A percentile compares a stretch with the other conserved stretches of the same genome.
Evolutionary conservation across 2,888 invertebrate genomes (phyloP).

Genomic region (Drosophila kanekoi): DNA sequence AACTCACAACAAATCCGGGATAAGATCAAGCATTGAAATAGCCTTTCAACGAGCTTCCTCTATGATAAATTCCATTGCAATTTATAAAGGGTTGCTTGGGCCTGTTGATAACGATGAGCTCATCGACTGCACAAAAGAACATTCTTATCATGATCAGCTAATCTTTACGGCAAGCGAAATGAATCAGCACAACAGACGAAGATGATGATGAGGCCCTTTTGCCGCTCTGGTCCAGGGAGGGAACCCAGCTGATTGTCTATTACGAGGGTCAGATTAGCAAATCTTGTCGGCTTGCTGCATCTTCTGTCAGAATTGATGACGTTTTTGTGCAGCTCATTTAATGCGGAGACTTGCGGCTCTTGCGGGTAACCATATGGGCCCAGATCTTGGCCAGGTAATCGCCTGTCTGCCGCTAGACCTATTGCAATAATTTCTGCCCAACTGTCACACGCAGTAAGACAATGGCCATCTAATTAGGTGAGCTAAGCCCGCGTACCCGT

Average conservation of each 20-base stretch:
- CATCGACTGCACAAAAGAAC: conserved; percentile 67
- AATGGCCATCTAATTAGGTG: conserved; percentile 70
- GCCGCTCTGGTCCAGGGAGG: conserved; percentile 1
- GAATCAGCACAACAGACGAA: conserved; percentile 61
- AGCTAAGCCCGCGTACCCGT: conserved; percentile 23
- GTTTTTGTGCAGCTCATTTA: conserved; percentile 43
- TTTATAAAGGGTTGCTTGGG: conserved; percentile 61
- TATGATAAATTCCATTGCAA: conserved; percentile 62
- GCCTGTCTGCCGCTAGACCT: conserved; percentile 22
- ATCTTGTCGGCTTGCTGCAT: conserved; percentile 35
- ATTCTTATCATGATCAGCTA: conserved; percentile 70
- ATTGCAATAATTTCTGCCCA: conserved; percentile 57
- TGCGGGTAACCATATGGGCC: conserved; percentile 61
- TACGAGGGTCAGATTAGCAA: conserved; percentile 51
- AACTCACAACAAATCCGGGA: conserved; percentile 63
- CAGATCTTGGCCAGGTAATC: conserved; percentile 28
- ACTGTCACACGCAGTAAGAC: conserved; percentile 65
- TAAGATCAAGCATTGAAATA: conserved; percentile 63
- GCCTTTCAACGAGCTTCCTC: conserved; percentile 64
- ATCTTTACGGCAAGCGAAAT: conserved; percentile 61
- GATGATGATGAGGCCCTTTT: conserved; percentile 11
- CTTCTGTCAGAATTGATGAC: conserved; percentile 58
- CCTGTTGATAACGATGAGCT: conserved; percentile 63
- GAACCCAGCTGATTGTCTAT: conserved; percentile 40
- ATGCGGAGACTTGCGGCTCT: conserved; percentile 29